These are phyloP conservation scores for Cecropterus lyciades DNA, from an alignment of 1,140 invertebrate genomes.

Conservation along the genomic window DNA sequence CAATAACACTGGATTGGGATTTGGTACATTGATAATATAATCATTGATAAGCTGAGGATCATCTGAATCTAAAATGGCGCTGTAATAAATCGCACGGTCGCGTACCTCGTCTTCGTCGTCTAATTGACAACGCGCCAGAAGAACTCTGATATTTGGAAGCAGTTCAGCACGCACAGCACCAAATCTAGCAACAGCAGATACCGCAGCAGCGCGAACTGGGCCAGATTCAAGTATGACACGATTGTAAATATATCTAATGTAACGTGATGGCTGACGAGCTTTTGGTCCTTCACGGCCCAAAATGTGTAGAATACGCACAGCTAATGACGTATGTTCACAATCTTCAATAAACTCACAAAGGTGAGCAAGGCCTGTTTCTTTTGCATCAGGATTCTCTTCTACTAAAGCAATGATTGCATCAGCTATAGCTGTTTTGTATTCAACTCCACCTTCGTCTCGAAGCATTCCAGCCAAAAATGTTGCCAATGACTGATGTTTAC, in stretches of 20 bases:
- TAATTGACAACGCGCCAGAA: slow-evolving; percentile 94
- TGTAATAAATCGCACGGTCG: slow-evolving; percentile 98
- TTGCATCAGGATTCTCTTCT: slow-evolving; percentile 93
- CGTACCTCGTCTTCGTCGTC: slow-evolving; percentile 99
- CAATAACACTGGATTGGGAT: slow-evolving; percentile 92
- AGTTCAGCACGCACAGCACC: slow-evolving; percentile 96
- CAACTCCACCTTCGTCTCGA: slow-evolving; percentile 97
- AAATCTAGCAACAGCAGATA: slow-evolving; percentile 98
- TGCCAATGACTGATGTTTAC: slow-evolving; percentile 97
- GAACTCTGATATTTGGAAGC: slow-evolving; percentile 93
- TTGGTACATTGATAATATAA: slow-evolving; percentile 91
- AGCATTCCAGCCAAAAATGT: slow-evolving; percentile 98
- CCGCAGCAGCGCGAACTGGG: slow-evolving; percentile 96
- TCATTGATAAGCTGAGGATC: slow-evolving; percentile 89
- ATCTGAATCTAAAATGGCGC: slow-evolving; percentile 89
- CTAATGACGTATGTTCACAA: slow-evolving; percentile 98
- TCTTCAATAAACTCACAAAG: slow-evolving; percentile 99
- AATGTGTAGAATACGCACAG: slow-evolving; percentile 97
- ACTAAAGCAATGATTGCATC: slow-evolving; percentile 99
- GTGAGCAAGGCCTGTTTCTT: slow-evolving; percentile 92
- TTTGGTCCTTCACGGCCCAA: slow-evolving; percentile 98
- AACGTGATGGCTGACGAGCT: slow-evolving; percentile 95
- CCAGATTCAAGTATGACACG: slow-evolving; percentile 98
- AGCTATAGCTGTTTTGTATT: slow-evolving; percentile 99
- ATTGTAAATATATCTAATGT: slow-evolving; percentile 99